Evolutionary conservation across 1,140 invertebrate species (phyloP).

Genomic region (Arctopsyche grandis): DNA sequence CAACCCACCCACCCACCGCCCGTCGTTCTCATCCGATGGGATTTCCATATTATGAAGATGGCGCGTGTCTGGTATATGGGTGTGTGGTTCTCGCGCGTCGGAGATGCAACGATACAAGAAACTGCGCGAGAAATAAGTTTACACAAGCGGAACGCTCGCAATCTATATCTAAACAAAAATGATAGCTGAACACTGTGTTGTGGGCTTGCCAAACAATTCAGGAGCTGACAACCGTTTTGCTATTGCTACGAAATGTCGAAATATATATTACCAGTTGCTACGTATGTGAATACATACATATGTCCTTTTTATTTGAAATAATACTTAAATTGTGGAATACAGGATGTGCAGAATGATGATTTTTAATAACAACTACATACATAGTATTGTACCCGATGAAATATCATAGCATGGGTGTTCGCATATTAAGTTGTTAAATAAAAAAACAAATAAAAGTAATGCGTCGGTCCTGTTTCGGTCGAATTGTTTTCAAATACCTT

Average conservation of each 20-base stretch:
- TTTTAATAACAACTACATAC: too few species aligned
- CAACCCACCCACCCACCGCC: too few species aligned
- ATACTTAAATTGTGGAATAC: too few species aligned
- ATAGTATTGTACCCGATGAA: too few species aligned
- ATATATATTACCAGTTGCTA: neutral
- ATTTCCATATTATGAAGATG: constrained; percentile 20
- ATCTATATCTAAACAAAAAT: constrained; percentile 49
- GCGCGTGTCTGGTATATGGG: neutral
- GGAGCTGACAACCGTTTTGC: neutral
- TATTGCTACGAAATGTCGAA: neutral
- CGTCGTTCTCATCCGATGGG: neutral
- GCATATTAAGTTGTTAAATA: too few species aligned
- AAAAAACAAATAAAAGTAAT: too few species aligned
- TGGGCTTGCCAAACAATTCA: constrained; percentile 19
- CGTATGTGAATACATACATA: too few species aligned
- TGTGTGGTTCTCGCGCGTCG: neutral
- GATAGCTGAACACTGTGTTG: constrained; percentile 37
- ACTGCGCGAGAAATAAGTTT: constrained; percentile 43
- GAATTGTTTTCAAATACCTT: too few species aligned
- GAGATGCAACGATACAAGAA: constrained; percentile 33
- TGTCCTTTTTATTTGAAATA: too few species aligned
- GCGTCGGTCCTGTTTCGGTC: too few species aligned
- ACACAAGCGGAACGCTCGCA: constrained; percentile 43
- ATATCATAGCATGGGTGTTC: too few species aligned
- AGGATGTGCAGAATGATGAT: too few species aligned